A percentile compares a stretch with the other conserved stretches of the same genome.
phyloP scores from a whole-genome alignment of 2,797 vertebrate genomes.

The Apogon hyalosoma region DNA sequence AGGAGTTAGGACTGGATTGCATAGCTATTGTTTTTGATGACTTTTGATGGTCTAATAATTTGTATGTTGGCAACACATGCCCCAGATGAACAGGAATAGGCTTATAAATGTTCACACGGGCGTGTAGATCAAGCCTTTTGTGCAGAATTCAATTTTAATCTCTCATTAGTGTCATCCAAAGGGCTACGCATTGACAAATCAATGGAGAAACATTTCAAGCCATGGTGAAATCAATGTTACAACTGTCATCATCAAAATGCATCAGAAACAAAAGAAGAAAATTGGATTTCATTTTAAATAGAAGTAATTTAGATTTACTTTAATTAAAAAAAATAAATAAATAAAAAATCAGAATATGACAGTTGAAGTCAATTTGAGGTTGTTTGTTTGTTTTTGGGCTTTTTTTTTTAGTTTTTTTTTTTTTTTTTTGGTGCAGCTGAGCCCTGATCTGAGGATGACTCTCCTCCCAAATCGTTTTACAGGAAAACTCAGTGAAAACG shows the following conservation, averaged over 20 bases:
- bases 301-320: constrained; percentile 16
- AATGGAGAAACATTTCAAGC: too few relatives aligned
- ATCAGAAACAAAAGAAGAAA: neutral
- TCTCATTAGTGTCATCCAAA: neutral
- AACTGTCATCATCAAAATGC: too few relatives aligned
- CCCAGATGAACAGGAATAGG: constrained; percentile 1
- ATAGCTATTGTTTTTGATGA: neutral
- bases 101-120: neutral
- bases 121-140: neutral
- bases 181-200: too few relatives aligned
- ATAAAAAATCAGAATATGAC: neutral
- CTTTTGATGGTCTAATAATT: too few relatives aligned
- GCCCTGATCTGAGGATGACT: constrained; percentile 2
- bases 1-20: too few relatives aligned
- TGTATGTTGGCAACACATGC: constrained; percentile 4
- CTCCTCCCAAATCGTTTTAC: constrained; percentile 13
- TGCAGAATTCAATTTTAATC: constrained; percentile 1
- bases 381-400: too few relatives aligned
- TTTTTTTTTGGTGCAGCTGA: constrained; percentile 34
- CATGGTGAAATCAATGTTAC: too few relatives aligned
- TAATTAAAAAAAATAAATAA: neutral
- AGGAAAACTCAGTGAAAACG: constrained; percentile 3
- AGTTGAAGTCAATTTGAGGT: neutral
- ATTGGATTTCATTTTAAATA: neutral
- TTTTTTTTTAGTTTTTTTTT: too few relatives aligned